phyloP scores from a whole-genome alignment of 2,888 invertebrate genomes.

The Drosophila mettleri region DNA sequence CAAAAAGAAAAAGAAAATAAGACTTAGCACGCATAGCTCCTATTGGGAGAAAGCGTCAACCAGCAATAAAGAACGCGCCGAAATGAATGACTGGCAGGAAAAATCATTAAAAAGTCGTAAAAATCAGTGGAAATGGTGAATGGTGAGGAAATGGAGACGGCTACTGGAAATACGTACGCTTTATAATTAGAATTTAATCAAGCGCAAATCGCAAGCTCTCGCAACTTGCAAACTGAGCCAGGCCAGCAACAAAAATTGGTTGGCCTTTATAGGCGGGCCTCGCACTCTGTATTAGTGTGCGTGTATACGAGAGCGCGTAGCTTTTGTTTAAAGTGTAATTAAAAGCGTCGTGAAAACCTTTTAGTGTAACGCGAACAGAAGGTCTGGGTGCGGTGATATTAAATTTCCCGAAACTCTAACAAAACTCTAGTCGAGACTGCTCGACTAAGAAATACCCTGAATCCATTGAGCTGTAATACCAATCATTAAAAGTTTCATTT shows the following conservation, averaged over 20 bases:
- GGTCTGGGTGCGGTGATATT: slow-evolving; percentile 53
- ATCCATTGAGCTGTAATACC: too few species aligned
- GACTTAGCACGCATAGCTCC: slow-evolving; percentile 26
- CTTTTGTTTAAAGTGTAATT: slow-evolving; percentile 78
- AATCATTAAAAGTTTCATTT: too few species aligned
- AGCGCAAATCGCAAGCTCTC: slow-evolving; percentile 78
- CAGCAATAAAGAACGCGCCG: slow-evolving; percentile 55
- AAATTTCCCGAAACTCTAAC: slow-evolving; percentile 72
- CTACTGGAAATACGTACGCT: slow-evolving; percentile 72
- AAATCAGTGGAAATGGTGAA: slow-evolving; percentile 72
- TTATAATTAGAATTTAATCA: slow-evolving; percentile 82
- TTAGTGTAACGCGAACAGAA: slow-evolving; percentile 61
- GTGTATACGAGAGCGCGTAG: slow-evolving; percentile 39
- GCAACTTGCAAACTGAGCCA: slow-evolving; percentile 51
- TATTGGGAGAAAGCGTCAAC: slow-evolving; percentile 3
- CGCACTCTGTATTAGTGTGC: slow-evolving; percentile 3
- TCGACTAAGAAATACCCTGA: too few species aligned
- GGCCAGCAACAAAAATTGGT: slow-evolving; percentile 38
- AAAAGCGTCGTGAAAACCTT: slow-evolving; percentile 75
- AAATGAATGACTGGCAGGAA: slow-evolving; percentile 81
- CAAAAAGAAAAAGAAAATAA: not conserved
- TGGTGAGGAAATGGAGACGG: slow-evolving; percentile 14
- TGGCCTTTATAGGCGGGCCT: slow-evolving; percentile 13
- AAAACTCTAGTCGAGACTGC: too few species aligned
- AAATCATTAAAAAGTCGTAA: slow-evolving; percentile 81